Conservation (phyloP, 2,888 invertebrate species). For the Pheosia tremula region DNA sequence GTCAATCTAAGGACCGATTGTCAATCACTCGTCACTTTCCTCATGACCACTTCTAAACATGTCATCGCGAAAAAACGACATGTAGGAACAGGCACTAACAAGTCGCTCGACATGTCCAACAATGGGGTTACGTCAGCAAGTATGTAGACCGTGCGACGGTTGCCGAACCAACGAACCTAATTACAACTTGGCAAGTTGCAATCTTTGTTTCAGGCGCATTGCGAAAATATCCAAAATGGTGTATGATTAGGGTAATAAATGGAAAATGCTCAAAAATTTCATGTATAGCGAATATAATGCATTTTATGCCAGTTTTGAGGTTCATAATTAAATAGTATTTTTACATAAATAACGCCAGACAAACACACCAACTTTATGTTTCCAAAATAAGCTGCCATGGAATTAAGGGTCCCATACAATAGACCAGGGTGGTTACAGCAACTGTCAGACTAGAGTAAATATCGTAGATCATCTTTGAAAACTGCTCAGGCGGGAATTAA, state of each 20-base stretch:
- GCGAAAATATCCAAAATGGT: not conserved
- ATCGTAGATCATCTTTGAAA: too few relatives aligned
- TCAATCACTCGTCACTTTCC: slow-evolving; percentile 2
- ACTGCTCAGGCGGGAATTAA: too few relatives aligned
- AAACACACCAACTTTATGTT: too few relatives aligned
- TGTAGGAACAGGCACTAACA: slow-evolving; percentile 1
- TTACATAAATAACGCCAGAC: too few relatives aligned
- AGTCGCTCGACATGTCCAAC: slow-evolving; percentile 6
- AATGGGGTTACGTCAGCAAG: slow-evolving; percentile 5
- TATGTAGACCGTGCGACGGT: slow-evolving; percentile 9
- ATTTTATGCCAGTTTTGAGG: not conserved
- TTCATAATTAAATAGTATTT: too few relatives aligned
- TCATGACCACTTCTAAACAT: not conserved
- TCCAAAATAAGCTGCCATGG: too few relatives aligned
- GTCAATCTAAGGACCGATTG: not conserved
- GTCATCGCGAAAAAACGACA: not conserved
- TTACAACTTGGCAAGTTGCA: slow-evolving; percentile 6
- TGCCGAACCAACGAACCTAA: slow-evolving; percentile 1
- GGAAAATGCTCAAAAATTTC: not conserved
- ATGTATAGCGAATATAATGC: not conserved
- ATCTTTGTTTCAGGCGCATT: slow-evolving; percentile 2
- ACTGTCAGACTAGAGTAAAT: too few relatives aligned
- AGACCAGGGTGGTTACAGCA: too few relatives aligned
- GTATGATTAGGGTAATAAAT: slow-evolving; percentile 1
- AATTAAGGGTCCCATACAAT: too few relatives aligned